Conservation (phyloP, 2,113 vertebrate genomes). For the Telmatochromis sp. region DNA sequence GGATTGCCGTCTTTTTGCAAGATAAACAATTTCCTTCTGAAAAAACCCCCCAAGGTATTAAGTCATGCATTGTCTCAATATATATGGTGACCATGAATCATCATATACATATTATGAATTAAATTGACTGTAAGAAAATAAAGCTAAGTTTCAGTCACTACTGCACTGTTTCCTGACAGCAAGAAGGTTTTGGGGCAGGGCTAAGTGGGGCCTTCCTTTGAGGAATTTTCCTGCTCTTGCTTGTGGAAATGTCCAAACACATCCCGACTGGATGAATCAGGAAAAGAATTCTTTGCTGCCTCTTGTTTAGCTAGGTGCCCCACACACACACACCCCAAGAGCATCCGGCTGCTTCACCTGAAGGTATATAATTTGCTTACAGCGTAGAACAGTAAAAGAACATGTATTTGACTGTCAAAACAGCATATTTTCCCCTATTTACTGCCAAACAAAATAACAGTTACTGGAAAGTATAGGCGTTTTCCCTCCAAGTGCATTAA, state of each 20-base stretch:
- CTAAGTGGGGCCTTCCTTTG: not conserved
- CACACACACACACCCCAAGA: not conserved
- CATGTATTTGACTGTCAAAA: not conserved
- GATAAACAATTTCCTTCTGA: not conserved
- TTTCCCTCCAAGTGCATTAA: not conserved
- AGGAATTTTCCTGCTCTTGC: not conserved
- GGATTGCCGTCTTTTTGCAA: not conserved
- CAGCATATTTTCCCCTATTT: not conserved
- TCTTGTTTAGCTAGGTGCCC: not conserved
- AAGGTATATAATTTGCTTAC: not conserved
- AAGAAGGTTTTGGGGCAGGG: not conserved
- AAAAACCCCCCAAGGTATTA: rapidly evolving
- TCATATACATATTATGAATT: not conserved
- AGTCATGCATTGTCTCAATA: not conserved
- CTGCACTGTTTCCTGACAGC: not conserved
- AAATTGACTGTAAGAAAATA: not conserved
- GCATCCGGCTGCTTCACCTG: not conserved
- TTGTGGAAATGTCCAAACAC: not conserved
- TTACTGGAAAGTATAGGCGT: not conserved
- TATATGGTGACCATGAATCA: not conserved
- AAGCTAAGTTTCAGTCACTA: not conserved
- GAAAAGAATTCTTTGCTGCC: not conserved
- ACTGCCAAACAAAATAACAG: not conserved
- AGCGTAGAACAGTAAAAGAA: not conserved
- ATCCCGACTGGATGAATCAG: not conserved